Base-by-base conservation (phyloP, 2,797 vertebrate genomes). In the Hapalemur alaotrensis region DNA sequence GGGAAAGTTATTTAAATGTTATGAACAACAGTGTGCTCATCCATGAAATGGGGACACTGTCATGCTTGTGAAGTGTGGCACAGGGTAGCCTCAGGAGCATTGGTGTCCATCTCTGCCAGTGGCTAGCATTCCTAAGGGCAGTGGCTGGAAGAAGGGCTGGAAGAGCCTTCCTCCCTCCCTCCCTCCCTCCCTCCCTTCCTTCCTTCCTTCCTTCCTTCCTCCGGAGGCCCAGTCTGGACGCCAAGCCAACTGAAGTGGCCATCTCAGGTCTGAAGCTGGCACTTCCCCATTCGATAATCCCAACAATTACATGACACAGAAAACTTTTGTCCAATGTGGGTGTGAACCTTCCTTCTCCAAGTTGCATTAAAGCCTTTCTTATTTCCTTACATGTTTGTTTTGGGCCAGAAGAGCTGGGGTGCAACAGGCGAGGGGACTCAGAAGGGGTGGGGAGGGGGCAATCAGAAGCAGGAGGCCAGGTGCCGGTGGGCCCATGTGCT, bases 1-100 rank as follows among this genome's bases (percentile, higher is more conserved):
- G 43, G 87, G 63, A 89, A 57, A 65, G 38, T 80, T 78, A 75
- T 23, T 87, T 63, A 70, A 38, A 41, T 72, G 43, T 88, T 79
- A 13, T 50, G 54, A 87, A 52, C 25, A 69, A 30, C 0, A 73
- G 12, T 9, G 3, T 78, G 52, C n/a, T 72, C 54, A 54, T 12
- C 38, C 20, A 22, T 25, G 25, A n/a, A 30, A 10, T 0, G 14
- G 89, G 69, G 35, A 41, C 7, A 3, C 9, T 0, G 20, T 12
- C 50, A 20, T 28, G 32, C 23, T 12, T 7, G 35, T 10, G 5
- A 8, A 28, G 59, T 0, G 0, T 14, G 35, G 54, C 22, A 30
- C 22, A 57, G 48, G 15, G 17, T 22, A 14, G 61, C 22, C 73
- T 35, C 6, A 1, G 72, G 1, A 14, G 38, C 0, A 1, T 2